Conservation (phyloP, 2,113 vertebrate genomes). For the Pao palembangensis region DNA sequence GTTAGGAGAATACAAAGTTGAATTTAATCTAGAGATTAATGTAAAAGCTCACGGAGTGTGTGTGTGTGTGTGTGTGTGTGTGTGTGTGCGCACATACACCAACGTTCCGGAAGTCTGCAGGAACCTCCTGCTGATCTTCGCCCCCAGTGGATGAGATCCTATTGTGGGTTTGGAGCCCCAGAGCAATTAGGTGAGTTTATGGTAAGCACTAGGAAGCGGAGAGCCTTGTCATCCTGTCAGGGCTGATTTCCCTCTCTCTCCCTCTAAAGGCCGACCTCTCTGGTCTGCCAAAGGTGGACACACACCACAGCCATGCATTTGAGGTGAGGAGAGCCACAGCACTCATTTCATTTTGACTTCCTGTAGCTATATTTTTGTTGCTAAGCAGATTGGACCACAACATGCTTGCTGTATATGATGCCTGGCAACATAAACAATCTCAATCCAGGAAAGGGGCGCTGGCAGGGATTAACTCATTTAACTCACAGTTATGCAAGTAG, state of each 20-base stretch:
- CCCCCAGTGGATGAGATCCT: conserved; percentile 64
- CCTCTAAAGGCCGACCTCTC: conserved; percentile 47
- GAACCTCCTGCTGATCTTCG: conserved; percentile 51
- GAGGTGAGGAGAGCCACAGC: conserved; percentile 27
- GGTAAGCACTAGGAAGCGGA: conserved; percentile 65
- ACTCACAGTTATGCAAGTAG: background rate
- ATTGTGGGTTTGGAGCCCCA: conserved; percentile 67
- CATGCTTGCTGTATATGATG: conserved; percentile 20
- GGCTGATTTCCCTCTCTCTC: conserved; percentile 56
- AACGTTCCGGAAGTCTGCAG: conserved; percentile 62
- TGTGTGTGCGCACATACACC: background rate
- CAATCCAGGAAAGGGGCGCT: conserved; percentile 1
- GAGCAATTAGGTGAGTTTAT: conserved; percentile 75
- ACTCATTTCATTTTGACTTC: conserved; percentile 36
- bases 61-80: background rate
- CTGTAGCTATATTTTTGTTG: conserved; percentile 35
- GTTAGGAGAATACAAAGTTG: background rate
- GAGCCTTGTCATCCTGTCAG: conserved; percentile 71
- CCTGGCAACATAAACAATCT: conserved; percentile 13
- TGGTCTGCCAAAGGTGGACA: conserved; percentile 46
- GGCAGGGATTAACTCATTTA: background rate
- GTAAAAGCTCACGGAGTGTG: conserved; percentile 11
- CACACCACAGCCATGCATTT: conserved; percentile 22
- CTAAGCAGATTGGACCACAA: conserved; percentile 26
- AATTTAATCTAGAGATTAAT: conserved; percentile 8